Conservation (phyloP, 2,888 invertebrate species). For the Apocheima hispidaria region DNA sequence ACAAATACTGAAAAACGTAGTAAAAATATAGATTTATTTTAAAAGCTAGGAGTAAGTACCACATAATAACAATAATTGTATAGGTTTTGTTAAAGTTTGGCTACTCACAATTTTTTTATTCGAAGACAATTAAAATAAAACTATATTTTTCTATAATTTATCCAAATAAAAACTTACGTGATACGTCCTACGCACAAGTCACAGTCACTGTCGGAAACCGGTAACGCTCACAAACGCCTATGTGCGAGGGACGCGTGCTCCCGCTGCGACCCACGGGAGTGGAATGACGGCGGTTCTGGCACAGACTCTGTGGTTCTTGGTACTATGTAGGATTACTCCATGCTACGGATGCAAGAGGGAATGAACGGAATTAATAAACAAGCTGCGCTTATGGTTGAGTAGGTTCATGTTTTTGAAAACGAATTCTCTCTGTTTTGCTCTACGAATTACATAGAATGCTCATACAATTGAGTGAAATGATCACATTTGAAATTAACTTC, state of each 20-base stretch:
- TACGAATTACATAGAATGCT: too few relatives aligned
- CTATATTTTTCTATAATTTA: neutral
- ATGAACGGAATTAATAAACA: neutral
- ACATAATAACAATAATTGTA: too few relatives aligned
- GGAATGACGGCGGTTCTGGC: slow-evolving; percentile 14
- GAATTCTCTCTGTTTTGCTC: too few relatives aligned
- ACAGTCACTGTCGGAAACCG: slow-evolving; percentile 37
- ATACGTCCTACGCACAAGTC: slow-evolving; percentile 30
- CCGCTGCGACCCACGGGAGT: slow-evolving; percentile 34
- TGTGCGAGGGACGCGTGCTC: slow-evolving; percentile 33
- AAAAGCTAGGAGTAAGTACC: too few relatives aligned
- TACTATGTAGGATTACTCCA: neutral
- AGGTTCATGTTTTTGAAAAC: neutral
- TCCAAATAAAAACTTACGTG: slow-evolving; percentile 32
- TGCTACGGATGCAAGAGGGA: neutral
- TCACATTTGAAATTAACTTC: too few relatives aligned
- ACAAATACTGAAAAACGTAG: too few relatives aligned
- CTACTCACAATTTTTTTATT: too few relatives aligned
- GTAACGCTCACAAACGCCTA: slow-evolving; percentile 20
- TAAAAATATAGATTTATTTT: too few relatives aligned
- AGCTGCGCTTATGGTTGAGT: neutral
- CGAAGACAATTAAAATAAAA: too few relatives aligned
- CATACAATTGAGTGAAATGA: too few relatives aligned
- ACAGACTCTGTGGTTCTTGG: neutral
- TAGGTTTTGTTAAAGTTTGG: too few relatives aligned